Conservation (phyloP, 2,888 invertebrate genomes). For the Pelosia muscerda region DNA sequence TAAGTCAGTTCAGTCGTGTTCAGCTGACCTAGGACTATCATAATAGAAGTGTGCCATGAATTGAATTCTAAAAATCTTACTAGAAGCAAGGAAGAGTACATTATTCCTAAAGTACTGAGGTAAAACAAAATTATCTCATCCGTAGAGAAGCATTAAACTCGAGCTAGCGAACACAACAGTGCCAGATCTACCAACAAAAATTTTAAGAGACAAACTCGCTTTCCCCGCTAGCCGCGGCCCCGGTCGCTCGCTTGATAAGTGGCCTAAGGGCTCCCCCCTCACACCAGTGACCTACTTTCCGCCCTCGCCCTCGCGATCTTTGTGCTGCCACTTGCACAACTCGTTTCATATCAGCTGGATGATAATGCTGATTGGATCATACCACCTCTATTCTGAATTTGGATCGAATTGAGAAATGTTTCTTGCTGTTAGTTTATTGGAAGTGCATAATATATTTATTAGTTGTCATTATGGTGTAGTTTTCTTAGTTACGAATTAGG, state of each 20-base stretch:
- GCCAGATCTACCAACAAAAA: conserved; percentile 66
- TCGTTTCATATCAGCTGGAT: conserved; percentile 81
- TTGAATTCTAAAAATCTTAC: conserved; percentile 22
- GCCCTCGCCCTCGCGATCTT: conserved; percentile 82
- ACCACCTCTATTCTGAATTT: conserved; percentile 60
- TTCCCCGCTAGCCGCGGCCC: conserved; percentile 73
- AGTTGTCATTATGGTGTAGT: not conserved
- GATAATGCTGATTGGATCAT: conserved; percentile 71
- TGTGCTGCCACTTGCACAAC: conserved; percentile 85
- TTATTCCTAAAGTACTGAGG: conserved; percentile 33
- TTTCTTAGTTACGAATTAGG: not conserved
- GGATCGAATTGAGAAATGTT: conserved; percentile 60
- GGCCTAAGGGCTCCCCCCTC: conserved; percentile 82
- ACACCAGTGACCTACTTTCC: conserved; percentile 72
- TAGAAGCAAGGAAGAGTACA: conserved; percentile 25
- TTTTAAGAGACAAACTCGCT: conserved; percentile 78
- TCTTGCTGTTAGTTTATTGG: conserved; percentile 39
- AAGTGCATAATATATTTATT: too few species aligned
- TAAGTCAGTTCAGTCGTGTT: not conserved
- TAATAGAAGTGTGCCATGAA: conserved; percentile 7
- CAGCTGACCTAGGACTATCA: not conserved
- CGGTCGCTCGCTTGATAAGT: conserved; percentile 79
- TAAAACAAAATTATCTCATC: conserved; percentile 48
- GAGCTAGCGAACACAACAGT: conserved; percentile 51
- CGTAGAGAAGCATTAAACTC: conserved; percentile 42